phyloP scores from a whole-genome alignment of 2,888 invertebrate species.

The Cheiracanthium punctorium region DNA sequence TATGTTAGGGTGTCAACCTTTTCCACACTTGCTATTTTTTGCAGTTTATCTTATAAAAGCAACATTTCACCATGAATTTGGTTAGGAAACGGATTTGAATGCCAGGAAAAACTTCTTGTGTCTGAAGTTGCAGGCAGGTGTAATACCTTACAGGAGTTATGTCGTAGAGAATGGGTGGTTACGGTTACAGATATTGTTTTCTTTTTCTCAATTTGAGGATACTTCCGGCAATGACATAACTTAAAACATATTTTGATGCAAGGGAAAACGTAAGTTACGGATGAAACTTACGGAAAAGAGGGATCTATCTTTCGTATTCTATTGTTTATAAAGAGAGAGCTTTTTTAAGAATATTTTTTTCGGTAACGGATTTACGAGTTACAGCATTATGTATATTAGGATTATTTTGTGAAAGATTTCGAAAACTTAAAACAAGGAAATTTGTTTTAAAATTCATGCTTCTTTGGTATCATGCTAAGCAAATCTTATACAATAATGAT shows the following conservation, averaged over 20 bases:
- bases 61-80: neutral
- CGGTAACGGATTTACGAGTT: no score
- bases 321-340: no score
- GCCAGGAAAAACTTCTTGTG: neutral
- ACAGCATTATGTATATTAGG: no score
- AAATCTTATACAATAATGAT: no score
- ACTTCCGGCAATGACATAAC: slow-evolving; percentile 2
- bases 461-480: no score
- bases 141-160: neutral
- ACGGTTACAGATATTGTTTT: neutral
- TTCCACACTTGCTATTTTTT: neutral
- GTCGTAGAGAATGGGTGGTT: neutral
- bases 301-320: no score
- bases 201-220: neutral
- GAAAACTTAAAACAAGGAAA: no score
- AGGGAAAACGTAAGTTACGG: slow-evolving; percentile 4
- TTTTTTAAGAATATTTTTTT: no score
- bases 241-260: neutral
- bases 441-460: no score
- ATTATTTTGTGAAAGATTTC: no score
- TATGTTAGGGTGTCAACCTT: slow-evolving; percentile 1
- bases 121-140: no score
- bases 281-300: slow-evolving; percentile 6
- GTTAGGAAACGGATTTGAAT: neutral
- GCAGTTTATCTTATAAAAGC: neutral